Conservation (phyloP, 1,140 invertebrate species). For the Hycleus cichorii region DNA sequence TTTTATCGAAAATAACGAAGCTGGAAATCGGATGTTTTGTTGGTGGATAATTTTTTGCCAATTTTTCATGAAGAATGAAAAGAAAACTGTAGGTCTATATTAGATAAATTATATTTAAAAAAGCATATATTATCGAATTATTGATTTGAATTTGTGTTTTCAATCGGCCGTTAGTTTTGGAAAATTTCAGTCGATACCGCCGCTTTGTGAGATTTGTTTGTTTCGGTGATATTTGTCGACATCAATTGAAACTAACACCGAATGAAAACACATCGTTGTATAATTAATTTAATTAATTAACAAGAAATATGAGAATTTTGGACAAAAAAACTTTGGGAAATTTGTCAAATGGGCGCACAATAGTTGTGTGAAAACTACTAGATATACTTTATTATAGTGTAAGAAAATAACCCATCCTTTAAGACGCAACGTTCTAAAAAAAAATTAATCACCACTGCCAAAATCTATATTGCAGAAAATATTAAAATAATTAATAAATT, state of each 20-base stretch:
- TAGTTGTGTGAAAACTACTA: too few species aligned
- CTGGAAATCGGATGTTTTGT: constrained; percentile 18
- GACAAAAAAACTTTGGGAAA: too few species aligned
- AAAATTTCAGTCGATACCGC: not conserved
- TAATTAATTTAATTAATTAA: too few species aligned
- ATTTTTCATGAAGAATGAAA: constrained; percentile 43
- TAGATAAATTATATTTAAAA: constrained; percentile 40
- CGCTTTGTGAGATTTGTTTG: not conserved
- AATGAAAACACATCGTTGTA: too few species aligned
- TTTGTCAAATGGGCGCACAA: too few species aligned
- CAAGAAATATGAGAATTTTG: too few species aligned
- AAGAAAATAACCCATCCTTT: not conserved
- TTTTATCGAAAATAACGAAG: constrained; percentile 15
- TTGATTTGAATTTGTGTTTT: constrained; percentile 19
- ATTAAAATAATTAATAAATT: not conserved
- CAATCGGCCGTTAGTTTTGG: too few species aligned
- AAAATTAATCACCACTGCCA: constrained; percentile 11
- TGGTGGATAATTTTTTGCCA: constrained; percentile 25
- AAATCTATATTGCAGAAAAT: not conserved
- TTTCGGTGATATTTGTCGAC: too few species aligned
- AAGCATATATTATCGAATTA: not conserved
- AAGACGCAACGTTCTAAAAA: constrained; percentile 9
- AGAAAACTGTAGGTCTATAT: constrained; percentile 44
- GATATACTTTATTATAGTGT: too few species aligned
- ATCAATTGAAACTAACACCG: too few species aligned